A percentile compares a stretch with the other conserved stretches of the same genome.
Evolutionary conservation across 2,797 vertebrate species (phyloP).

Genomic region (Xiphorhynchus erythropygius): DNA sequence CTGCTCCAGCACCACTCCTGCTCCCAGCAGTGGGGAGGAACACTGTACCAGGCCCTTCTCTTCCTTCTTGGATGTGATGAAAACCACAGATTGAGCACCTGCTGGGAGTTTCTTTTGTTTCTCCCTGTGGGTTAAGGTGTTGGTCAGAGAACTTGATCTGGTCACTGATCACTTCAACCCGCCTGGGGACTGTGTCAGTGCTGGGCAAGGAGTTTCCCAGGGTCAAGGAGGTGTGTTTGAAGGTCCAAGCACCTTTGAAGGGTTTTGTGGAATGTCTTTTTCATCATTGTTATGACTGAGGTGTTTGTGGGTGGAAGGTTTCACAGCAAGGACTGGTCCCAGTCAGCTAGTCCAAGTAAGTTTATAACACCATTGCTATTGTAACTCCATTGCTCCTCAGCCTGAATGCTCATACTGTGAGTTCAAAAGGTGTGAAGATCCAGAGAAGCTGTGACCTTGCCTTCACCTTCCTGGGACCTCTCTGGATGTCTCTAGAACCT

Average conservation of each 20-base stretch:
- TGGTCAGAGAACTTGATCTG: not conserved
- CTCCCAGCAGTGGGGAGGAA: not conserved
- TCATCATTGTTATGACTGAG: not conserved
- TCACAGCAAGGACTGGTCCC: not conserved
- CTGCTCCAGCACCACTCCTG: not conserved
- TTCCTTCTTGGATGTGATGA: not conserved
- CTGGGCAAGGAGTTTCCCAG: not conserved
- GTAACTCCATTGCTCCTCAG: not conserved
- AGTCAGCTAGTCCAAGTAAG: accelerated
- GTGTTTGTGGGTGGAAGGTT: not conserved
- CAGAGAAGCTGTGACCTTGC: not conserved
- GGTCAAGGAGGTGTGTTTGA: not conserved
- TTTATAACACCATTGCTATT: not conserved
- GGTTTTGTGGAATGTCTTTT: not conserved
- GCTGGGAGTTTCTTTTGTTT: not conserved
- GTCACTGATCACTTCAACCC: not conserved
- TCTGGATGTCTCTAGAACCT: not conserved
- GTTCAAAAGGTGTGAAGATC: not conserved
- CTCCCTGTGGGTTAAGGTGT: not conserved
- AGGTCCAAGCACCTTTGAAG: not conserved
- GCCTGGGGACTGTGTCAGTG: not conserved
- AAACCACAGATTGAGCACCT: not conserved
- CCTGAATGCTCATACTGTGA: not conserved
- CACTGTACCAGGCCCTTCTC: not conserved
- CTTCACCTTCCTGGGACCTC: not conserved